Evolutionary conservation across 2,797 vertebrate genomes (phyloP).

Genomic region (Crossoptilon crossoptilon): DNA sequence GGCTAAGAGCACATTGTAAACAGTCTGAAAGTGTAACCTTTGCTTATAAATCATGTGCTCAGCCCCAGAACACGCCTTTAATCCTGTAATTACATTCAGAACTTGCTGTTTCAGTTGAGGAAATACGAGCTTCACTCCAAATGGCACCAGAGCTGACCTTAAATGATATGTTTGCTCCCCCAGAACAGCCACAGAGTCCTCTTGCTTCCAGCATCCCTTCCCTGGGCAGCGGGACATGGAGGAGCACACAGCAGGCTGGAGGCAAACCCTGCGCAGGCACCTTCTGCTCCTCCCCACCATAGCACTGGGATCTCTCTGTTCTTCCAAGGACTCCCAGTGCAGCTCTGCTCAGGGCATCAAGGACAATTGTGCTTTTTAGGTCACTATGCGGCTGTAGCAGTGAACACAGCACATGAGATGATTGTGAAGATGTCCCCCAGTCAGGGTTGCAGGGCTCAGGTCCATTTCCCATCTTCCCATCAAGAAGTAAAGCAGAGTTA

Average conservation of each 20-base stretch:
- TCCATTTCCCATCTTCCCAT: background rate
- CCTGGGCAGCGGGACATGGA: background rate
- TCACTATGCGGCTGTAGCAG: background rate
- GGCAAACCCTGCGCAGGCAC: background rate
- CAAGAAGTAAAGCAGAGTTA: background rate
- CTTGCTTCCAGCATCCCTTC: background rate
- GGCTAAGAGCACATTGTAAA: constrained; percentile 51
- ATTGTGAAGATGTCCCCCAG: background rate
- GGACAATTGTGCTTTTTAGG: too few species aligned
- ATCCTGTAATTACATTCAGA: constrained; percentile 80
- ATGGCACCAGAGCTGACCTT: constrained; percentile 68
- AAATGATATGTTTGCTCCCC: constrained; percentile 79
- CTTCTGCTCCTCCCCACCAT: background rate
- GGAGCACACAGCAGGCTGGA: rapidly evolving
- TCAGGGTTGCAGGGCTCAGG: background rate
- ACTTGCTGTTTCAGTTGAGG: constrained; percentile 78
- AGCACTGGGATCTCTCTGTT: background rate
- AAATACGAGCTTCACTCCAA: constrained; percentile 80
- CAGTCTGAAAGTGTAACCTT: constrained; percentile 74
- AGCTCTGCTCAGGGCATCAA: background rate
- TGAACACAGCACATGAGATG: background rate
- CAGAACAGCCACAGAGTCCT: background rate
- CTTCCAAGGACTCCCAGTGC: background rate
- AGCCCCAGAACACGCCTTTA: constrained; percentile 74
- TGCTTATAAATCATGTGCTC: constrained; percentile 74